Evolutionary conservation across 2,797 vertebrate species (phyloP), one percentile per base, ranked within the genome.

Genomic region (Hypotaenidia philippensis): DNA sequence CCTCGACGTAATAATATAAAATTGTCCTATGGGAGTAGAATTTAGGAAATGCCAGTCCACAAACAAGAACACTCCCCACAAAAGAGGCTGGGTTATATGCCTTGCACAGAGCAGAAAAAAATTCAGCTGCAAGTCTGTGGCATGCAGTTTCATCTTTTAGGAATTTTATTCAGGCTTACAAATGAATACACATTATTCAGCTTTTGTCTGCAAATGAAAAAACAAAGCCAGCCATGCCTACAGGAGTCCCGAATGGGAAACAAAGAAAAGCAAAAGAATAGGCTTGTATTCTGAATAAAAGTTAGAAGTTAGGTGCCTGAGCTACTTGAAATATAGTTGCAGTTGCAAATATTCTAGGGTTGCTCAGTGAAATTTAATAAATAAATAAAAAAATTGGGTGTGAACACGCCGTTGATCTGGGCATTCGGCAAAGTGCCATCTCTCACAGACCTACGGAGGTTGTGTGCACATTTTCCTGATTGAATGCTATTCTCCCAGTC

Each of bases 401-500:
- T 52, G 93, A 97, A 91, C 80, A 75, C 1, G n/a, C 40, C 21
- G 47, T 9, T 36, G 82, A 93, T 65, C 90, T 13, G 64, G 82
- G 87, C 91, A 38, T 18, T 81, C 55, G 83, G 93, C 83, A 65
- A 63, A 56, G 83, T 17, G 88, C 95, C 82, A 45, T 32, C 72
- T 9, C 75, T 60, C 13, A 23, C 70, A 85, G 95, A 91, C 69
- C 90, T 47, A 27, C 8, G 9, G 84, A 96, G 95, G 92, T 53
- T 95, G 76, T 22, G 59, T 34, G 78, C 75, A 32, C 91, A 59
- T 95, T 95, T 96, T 96, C 96, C 82, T 91, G 94, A 97, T 93
- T 92, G 97, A 94, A 95, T 57, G 93, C 96, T 84, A 79, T 95
- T 97, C 96, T 95, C 92, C 92, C 92, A 97, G 94, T 91, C 97